A percentile compares a stretch with the other conserved stretches of the same genome.
Conservation (phyloP, 2,797 vertebrate genomes). For the Babyrousa celebensis region DNA sequence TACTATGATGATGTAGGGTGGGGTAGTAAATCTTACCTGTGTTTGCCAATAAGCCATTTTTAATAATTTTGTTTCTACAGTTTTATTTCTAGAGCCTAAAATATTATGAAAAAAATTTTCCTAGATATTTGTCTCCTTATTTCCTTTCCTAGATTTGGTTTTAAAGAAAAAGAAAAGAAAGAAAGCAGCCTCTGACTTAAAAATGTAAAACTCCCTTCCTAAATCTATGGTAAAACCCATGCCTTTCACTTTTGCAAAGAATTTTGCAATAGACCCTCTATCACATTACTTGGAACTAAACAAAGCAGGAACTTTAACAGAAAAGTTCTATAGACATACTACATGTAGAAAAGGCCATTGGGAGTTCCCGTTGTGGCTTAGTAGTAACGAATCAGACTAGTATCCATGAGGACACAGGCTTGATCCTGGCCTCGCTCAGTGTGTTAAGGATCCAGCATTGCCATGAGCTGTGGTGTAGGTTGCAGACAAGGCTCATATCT, state of each 20-base stretch:
- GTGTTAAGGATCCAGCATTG: too few relatives aligned
- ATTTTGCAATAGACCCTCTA: conserved; percentile 45
- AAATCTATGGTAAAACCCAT: conserved; percentile 52
- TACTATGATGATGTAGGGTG: not conserved
- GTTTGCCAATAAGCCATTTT: conserved; percentile 59
- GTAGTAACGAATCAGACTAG: too few relatives aligned
- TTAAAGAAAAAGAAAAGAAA: not conserved
- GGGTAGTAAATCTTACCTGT: not conserved
- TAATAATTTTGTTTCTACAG: conserved; percentile 59
- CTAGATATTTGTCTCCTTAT: not conserved
- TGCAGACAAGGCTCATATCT: too few relatives aligned
- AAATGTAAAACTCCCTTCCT: conserved; percentile 33
- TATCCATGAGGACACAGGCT: too few relatives aligned
- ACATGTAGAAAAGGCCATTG: not conserved
- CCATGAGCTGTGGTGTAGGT: too few relatives aligned
- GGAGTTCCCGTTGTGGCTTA: too few relatives aligned
- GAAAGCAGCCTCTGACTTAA: not conserved
- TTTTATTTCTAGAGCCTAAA: conserved; percentile 66
- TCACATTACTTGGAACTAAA: conserved; percentile 15
- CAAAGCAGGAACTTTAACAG: not conserved
- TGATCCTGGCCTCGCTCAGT: too few relatives aligned
- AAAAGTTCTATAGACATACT: conserved; percentile 5
- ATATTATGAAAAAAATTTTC: conserved; percentile 32
- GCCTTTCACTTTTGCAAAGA: conserved; percentile 66
- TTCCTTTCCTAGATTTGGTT: conserved; percentile 21